Evolutionary conservation across 2,888 invertebrate genomes (phyloP), one percentile per base, ranked within the genome.

Genomic region (Saturnia japonica): DNA sequence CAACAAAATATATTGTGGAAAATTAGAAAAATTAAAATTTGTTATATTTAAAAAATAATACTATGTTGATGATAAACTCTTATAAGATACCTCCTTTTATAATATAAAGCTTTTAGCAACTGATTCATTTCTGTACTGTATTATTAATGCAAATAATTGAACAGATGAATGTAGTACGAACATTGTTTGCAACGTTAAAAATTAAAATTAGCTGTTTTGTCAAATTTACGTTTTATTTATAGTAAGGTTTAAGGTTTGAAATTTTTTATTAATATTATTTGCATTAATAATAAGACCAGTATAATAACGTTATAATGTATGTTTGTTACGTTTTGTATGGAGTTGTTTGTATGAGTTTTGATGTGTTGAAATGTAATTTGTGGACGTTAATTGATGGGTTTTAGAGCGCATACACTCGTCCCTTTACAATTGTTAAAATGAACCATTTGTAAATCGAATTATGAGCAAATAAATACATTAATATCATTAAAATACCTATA

Each of bases 271-370:
- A 14, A 40, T 40, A 40, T 64, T 64, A 40, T 40, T 40, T 40
- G 25, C 19, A 60, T 62, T 67, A 71, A 70, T 68, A 70, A 70
- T 62, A 54, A 22, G n/a, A n/a, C 0, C n/a, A 60, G 70, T 70
- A 71, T 57, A 54, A 62, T 66, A 73, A n/a, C 71, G 72, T 75
- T 74, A 74, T 77, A 78, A 76, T 73, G 80, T 77, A 80, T 75
- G 78, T 71, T 76, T 75, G 79, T 77, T 77, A 77, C 69, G 76
- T 64, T 77, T 75, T 76, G 74, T 72, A 75, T 73, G 74, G 64
- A 64, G 14, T 72, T 71, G 70, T 74, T 70, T 71, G 71, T 70
- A 70, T 73, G 76, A 73, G 75, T 16, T 74, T 76, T 73, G 70
- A 75, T 73, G 74, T 75, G 77, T 78, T 78, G 4, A 19, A 76